These are phyloP conservation scores for Corapipo altera DNA, from an alignment of 2,113 vertebrate genomes.

Conservation along the genomic window DNA sequence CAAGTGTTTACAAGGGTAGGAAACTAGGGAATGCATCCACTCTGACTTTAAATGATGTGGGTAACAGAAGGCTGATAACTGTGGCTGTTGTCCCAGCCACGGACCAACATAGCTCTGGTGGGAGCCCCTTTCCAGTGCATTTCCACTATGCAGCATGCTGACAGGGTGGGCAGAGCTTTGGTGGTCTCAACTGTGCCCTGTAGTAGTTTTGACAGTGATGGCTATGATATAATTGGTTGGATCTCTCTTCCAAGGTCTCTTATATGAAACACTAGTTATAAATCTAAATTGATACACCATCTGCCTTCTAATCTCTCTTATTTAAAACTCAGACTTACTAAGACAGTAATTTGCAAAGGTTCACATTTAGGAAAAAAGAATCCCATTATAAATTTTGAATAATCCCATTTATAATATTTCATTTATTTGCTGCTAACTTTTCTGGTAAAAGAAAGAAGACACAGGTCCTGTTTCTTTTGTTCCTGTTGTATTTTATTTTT, in stretches of 20 bases:
- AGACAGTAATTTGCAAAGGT: neutral
- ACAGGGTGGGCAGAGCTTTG: accelerated
- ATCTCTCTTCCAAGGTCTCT: neutral
- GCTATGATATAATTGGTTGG: neutral
- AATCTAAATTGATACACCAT: neutral
- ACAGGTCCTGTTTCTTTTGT: neutral
- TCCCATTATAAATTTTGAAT: neutral
- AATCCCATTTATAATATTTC: neutral
- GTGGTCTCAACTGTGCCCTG: neutral
- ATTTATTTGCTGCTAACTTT: neutral
- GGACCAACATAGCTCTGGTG: neutral
- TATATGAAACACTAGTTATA: neutral
- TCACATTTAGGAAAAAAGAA: neutral
- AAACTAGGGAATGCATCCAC: accelerated
- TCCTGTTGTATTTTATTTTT: neutral
- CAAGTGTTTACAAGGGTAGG: neutral
- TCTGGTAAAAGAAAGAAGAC: neutral
- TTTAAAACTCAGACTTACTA: neutral
- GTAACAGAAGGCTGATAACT: neutral
- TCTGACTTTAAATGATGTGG: neutral
- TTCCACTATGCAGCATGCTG: neutral
- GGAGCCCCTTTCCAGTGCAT: neutral
- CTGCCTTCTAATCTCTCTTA: neutral
- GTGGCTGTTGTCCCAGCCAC: neutral
- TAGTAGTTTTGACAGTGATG: neutral